A percentile compares a stretch with the other conserved stretches of the same genome.
Evolutionary conservation across 2,113 vertebrate species (phyloP).

Genomic region (Procavia capensis): DNA sequence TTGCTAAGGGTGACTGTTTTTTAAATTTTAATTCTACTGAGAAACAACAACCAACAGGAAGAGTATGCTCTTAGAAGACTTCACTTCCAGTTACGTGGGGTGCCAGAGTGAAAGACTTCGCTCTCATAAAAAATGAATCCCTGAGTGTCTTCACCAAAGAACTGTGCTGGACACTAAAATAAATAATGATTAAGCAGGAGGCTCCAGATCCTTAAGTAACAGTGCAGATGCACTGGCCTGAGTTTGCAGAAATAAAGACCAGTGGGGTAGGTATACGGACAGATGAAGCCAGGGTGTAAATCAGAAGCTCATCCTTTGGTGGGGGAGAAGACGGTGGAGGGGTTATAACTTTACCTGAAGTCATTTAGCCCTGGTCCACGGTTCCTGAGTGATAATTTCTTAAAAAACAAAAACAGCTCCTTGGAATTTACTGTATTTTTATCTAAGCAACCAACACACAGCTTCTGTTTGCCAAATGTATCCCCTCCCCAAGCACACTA

Average conservation of each 20-base stretch:
- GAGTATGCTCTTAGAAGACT: not conserved
- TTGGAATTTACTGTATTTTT: no score
- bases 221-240: not conserved
- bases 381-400: no score
- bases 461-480: no score
- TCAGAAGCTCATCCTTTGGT: not conserved
- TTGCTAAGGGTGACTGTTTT: not conserved
- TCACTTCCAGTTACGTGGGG: not conserved
- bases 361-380: no score
- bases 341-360: no score
- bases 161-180: not conserved
- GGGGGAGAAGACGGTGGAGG: not conserved
- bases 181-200: not conserved
- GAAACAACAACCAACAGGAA: not conserved
- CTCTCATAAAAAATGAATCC: not conserved
- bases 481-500: no score
- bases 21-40: conserved; percentile 1
- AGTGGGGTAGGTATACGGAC: not conserved
- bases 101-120: not conserved
- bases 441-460: no score
- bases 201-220: not conserved
- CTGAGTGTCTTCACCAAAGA: not conserved
- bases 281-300: not conserved
- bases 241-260: not conserved
- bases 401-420: no score